Base-by-base conservation (phyloP, 2,888 invertebrate species). In the Tenthredo distinguenda region DNA sequence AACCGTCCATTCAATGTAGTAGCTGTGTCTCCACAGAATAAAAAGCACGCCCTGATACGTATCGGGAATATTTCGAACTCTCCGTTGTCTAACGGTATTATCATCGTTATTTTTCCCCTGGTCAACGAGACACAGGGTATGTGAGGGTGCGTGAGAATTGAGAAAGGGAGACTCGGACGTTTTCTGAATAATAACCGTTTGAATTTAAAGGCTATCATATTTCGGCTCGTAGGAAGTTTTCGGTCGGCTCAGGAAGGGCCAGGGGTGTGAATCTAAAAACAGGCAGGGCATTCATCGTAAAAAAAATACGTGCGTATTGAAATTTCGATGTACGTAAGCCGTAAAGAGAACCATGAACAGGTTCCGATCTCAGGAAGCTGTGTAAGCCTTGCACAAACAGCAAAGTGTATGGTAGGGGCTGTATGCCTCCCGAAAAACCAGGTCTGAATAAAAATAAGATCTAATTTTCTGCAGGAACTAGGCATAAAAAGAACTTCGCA, bases 131-230 rank as follows among this genome's bases (percentile, higher is more conserved):
- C 71, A 37, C 71, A 2, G 40, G 37, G 34, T 72, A 72, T n/a
- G 40, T 10, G 37, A 72, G n/a, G 71, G 40, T 21, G 40, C 71
- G 71, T 72, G 71, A 72, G 40, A 34, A 72, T 10, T n/a, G 37
- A 18, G 34, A 72, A 72, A 40, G 71, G 62, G 62, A 62, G 62
- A 72, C 40, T 40, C 31, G 40, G 40, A 72, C 71, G 71, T 34
- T 34, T 72, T 40, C 71, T 34, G 71, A 72, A 72, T 34, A 40
- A 72, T 72, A 72, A 72, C 71, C 71, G 40, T 72, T 72, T 40
- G 40, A 72, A 72, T 72, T 72, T 72, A 72, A 72, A 37, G 40
- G n/a, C 71, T 72, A 72, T 72, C 34, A 72, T 72, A 72, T 72
- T 72, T 72, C 71, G 37, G 71, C 31, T 37, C 37, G 71, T 34